Evolutionary conservation across 2,113 vertebrate species (phyloP).

Genomic region (Lonchura striata): DNA sequence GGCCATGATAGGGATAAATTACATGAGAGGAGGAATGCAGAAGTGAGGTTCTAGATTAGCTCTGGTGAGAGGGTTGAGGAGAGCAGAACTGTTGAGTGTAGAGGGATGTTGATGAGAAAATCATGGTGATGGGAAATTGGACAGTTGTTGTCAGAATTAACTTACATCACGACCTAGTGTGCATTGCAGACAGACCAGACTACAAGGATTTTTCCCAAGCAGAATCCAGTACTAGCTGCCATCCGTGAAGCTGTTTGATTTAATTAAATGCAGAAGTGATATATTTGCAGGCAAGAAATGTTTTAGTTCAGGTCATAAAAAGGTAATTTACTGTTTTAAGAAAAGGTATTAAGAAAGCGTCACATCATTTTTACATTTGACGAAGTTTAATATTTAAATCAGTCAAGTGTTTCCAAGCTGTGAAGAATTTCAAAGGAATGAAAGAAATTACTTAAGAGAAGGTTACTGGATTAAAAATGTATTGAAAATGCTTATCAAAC

Average conservation of each 20-base stretch:
- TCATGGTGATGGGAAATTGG: background rate
- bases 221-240: background rate
- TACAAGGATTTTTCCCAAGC: background rate
- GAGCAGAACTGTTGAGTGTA: background rate
- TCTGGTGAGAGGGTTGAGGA: background rate
- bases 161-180: background rate
- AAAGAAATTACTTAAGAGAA: background rate
- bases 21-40: background rate
- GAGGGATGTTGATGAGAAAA: background rate
- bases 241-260: background rate
- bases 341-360: background rate
- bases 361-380: background rate
- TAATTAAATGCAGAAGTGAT: background rate
- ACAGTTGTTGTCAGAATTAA: background rate
- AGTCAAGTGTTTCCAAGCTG: background rate
- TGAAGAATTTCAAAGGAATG: background rate
- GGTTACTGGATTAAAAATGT: background rate
- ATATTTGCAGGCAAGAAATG: background rate
- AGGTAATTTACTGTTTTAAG: background rate
- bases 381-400: background rate
- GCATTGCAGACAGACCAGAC: background rate
- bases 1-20: background rate
- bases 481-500: background rate
- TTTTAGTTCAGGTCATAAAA: background rate
- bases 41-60: background rate